These are phyloP conservation scores for Rhynchotus rufescens DNA, from an alignment of 2,797 vertebrate species.

Conservation along the genomic window DNA sequence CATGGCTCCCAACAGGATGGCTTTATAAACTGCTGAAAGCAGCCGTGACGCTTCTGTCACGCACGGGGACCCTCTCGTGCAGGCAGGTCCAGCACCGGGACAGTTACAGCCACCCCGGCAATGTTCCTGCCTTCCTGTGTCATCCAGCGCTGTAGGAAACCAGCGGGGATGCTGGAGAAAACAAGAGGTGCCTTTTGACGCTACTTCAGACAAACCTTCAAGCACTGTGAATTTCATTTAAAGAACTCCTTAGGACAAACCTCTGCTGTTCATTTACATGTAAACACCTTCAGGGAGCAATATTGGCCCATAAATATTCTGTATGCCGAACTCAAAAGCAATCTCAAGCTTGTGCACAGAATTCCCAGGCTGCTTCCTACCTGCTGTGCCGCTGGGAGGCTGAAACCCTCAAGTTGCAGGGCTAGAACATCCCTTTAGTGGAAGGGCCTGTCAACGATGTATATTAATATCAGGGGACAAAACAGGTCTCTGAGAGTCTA, in stretches of 20 bases:
- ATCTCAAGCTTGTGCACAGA: not conserved
- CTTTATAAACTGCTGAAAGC: not conserved
- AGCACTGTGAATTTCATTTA: not conserved
- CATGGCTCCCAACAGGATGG: not conserved
- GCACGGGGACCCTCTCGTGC: not conserved
- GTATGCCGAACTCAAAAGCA: not conserved
- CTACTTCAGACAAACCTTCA: not conserved
- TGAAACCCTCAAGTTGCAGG: rapidly evolving
- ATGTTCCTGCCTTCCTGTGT: not conserved
- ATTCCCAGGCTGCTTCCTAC: not conserved
- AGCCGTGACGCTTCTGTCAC: not conserved
- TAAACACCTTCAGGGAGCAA: not conserved
- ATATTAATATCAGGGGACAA: not conserved
- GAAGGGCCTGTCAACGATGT: not conserved
- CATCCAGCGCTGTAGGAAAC: not conserved
- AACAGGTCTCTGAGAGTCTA: not conserved
- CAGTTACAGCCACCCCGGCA: not conserved
- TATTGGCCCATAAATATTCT: not conserved
- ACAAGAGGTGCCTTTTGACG: not conserved
- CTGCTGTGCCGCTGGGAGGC: not conserved
- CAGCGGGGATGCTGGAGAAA: not conserved
- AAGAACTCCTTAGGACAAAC: not conserved
- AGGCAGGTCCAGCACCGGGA: not conserved
- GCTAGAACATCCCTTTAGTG: not conserved
- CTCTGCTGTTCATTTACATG: not conserved